Conservation (phyloP, 2,888 invertebrate genomes). For the Emesis russula region DNA sequence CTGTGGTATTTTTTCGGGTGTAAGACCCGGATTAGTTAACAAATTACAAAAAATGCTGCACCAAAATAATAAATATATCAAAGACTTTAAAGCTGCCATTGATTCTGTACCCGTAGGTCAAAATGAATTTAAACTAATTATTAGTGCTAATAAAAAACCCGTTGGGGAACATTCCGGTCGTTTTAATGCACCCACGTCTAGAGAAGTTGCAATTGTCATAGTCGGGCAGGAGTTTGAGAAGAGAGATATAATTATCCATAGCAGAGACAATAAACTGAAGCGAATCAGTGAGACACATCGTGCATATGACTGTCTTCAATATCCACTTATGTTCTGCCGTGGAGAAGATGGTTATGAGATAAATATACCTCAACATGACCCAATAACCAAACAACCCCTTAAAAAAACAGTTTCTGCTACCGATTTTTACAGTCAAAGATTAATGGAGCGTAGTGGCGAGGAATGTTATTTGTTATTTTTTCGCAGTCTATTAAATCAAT, state of each 20-base stretch:
- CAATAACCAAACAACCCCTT: neutral
- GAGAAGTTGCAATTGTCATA: slow-evolving; percentile 20
- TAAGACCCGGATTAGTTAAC: neutral
- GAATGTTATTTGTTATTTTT: neutral
- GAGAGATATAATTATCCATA: slow-evolving; percentile 68
- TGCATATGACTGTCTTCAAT: slow-evolving; percentile 80
- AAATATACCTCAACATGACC: too few relatives aligned
- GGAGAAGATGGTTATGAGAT: neutral
- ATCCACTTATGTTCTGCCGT: slow-evolving; percentile 73
- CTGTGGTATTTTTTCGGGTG: neutral
- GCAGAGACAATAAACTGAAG: slow-evolving; percentile 44
- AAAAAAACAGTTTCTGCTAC: too few relatives aligned
- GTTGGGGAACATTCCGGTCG: slow-evolving; percentile 59
- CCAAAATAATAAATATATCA: neutral
- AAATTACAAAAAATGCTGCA: neutral
- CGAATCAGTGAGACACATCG: slow-evolving; percentile 74
- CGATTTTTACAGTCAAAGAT: too few relatives aligned
- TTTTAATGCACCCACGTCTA: slow-evolving; percentile 70
- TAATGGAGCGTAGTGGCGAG: neutral
- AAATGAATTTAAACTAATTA: slow-evolving; percentile 55
- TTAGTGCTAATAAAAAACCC: slow-evolving; percentile 62
- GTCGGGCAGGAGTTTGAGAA: slow-evolving; percentile 14
- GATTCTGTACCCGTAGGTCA: neutral
- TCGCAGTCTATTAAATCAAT: neutral
- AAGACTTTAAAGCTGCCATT: neutral